Conservation (phyloP, 2,797 vertebrate species). For the Poecile montanus region DNA sequence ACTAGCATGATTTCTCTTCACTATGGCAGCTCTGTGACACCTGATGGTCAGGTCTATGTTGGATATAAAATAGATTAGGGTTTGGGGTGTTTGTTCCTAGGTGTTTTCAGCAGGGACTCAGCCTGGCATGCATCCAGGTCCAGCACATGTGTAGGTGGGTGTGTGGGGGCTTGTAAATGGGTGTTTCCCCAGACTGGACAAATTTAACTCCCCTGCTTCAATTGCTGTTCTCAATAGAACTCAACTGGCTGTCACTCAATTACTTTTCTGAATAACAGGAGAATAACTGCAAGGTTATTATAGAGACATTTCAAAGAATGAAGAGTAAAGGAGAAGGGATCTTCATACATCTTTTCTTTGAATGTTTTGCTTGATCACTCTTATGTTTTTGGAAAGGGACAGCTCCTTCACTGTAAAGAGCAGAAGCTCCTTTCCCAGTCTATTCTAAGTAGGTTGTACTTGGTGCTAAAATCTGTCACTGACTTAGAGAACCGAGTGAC, state of each 20-base stretch:
- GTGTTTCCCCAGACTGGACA: background rate
- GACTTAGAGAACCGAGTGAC: background rate
- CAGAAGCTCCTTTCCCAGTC: background rate
- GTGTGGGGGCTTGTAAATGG: background rate
- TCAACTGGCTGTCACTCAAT: too few relatives aligned
- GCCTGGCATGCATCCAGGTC: background rate
- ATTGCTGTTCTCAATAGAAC: background rate
- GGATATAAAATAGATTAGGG: background rate
- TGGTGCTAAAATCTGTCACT: background rate
- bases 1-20: background rate
- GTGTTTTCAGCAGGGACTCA: background rate
- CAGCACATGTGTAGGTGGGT: fast-evolving
- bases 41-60: too few relatives aligned
- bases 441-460: background rate
- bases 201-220: background rate
- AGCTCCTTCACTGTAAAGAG: background rate
- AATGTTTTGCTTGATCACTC: background rate
- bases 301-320: background rate
- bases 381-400: background rate
- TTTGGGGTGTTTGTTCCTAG: background rate
- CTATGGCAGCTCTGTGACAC: background rate
- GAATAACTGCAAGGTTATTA: background rate
- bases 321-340: background rate
- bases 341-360: background rate
- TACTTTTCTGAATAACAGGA: background rate